Evolutionary conservation across 2,797 vertebrate genomes (phyloP).

Genomic region (Scleropages formosus): DNA sequence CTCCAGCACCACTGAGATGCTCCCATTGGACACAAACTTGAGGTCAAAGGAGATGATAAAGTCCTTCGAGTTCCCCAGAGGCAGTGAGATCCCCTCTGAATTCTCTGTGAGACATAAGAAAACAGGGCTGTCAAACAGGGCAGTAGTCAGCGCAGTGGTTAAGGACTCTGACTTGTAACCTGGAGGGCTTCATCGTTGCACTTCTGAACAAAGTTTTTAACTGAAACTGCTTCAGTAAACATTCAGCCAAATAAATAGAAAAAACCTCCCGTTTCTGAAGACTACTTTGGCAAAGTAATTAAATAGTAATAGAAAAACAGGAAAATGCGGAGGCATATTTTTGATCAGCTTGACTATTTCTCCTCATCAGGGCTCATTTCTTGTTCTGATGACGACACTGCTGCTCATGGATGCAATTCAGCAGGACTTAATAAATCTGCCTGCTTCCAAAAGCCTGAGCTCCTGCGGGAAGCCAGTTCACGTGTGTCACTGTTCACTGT

Average conservation of each 20-base stretch:
- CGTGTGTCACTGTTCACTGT: slow-evolving; percentile 54
- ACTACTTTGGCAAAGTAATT: neutral
- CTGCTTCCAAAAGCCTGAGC: slow-evolving; percentile 27
- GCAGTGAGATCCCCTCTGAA: slow-evolving; percentile 84
- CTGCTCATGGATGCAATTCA: slow-evolving; percentile 4
- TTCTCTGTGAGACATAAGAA: slow-evolving; percentile 66
- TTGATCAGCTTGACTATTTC: neutral
- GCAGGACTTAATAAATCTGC: slow-evolving; percentile 32
- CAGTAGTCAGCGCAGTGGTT: neutral
- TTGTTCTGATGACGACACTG: neutral
- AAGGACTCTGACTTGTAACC: neutral
- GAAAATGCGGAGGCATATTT: neutral
- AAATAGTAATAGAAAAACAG: slow-evolving; percentile 25
- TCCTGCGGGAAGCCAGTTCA: slow-evolving; percentile 48
- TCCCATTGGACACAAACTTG: slow-evolving; percentile 86
- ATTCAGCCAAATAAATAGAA: neutral
- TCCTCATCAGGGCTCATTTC: neutral
- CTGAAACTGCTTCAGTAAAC: too few relatives aligned
- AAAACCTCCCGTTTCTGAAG: neutral
- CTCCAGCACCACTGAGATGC: slow-evolving; percentile 86
- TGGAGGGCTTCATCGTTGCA: neutral
- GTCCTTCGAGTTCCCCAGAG: slow-evolving; percentile 85
- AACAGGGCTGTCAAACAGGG: neutral
- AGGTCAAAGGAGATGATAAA: slow-evolving; percentile 94
- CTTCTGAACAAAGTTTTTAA: too few relatives aligned